Conservation (phyloP, 2,797 vertebrate species). For the Ptychobarbus kaznakovi region DNA sequence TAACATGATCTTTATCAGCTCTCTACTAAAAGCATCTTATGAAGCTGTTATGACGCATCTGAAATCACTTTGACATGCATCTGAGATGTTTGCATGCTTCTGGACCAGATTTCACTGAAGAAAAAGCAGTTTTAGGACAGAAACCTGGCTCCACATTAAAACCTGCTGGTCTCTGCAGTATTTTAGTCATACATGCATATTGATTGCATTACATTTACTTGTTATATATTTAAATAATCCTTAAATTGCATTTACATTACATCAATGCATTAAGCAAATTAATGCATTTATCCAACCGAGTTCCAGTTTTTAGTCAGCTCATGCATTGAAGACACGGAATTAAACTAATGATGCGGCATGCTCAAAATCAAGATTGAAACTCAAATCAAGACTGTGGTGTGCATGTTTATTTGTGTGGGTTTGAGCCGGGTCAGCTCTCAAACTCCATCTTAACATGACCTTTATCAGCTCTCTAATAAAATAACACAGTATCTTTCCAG, state of each 20-base stretch:
- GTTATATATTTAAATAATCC: too few species aligned
- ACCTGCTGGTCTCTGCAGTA: not conserved
- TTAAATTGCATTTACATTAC: too few species aligned
- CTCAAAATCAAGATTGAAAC: not conserved
- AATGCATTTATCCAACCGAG: not conserved
- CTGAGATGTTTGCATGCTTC: not conserved
- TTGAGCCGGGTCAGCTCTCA: too few species aligned
- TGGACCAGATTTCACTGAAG: not conserved
- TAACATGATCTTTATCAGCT: not conserved
- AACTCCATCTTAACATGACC: too few species aligned
- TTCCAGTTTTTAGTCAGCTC: not conserved
- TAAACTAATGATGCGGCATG: not conserved
- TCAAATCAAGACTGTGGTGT: not conserved
- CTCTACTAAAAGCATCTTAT: not conserved
- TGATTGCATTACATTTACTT: not conserved
- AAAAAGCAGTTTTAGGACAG: not conserved
- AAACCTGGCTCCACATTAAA: not conserved
- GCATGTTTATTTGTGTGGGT: too few species aligned
- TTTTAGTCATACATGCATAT: not conserved
- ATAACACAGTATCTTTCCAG: not conserved
- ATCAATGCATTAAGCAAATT: too few species aligned
- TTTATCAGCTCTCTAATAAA: not conserved
- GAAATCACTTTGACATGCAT: not conserved
- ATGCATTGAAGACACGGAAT: not conserved
- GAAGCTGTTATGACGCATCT: not conserved